Conservation (phyloP, 1,140 invertebrate genomes). For the Sitobion miscanthi region DNA sequence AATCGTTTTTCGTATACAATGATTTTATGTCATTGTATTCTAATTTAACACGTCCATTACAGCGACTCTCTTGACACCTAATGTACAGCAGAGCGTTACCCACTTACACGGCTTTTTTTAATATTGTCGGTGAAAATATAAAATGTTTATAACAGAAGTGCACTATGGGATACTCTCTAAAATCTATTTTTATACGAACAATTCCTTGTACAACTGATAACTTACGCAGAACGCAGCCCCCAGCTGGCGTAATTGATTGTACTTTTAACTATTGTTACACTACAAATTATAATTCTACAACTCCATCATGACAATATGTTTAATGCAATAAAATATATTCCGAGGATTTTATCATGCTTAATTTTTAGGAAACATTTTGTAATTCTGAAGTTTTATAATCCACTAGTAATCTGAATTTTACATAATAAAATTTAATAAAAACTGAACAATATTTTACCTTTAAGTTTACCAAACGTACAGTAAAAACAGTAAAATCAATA, state of each 20-base stretch:
- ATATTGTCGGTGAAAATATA: background rate
- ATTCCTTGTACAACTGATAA: background rate
- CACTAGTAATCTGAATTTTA: background rate
- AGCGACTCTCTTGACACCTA: too few relatives aligned
- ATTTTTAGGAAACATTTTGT: background rate
- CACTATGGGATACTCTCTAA: background rate
- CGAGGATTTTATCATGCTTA: background rate
- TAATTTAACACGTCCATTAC: too few relatives aligned
- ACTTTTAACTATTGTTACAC: background rate
- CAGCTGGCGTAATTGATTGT: background rate
- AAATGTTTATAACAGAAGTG: background rate
- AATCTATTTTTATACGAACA: background rate
- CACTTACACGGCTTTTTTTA: too few relatives aligned
- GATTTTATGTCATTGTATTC: too few relatives aligned
- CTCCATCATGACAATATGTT: background rate
- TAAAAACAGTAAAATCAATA: background rate
- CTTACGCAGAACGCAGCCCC: background rate
- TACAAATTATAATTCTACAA: background rate
- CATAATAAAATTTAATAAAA: background rate
- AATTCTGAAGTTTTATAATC: background rate
- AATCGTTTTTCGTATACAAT: too few relatives aligned
- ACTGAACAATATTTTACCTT: too few relatives aligned
- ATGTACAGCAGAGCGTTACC: too few relatives aligned
- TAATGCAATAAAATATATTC: background rate
- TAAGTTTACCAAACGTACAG: background rate